Conservation (phyloP, 2,797 vertebrate species). For the Xyrichtys novacula region DNA sequence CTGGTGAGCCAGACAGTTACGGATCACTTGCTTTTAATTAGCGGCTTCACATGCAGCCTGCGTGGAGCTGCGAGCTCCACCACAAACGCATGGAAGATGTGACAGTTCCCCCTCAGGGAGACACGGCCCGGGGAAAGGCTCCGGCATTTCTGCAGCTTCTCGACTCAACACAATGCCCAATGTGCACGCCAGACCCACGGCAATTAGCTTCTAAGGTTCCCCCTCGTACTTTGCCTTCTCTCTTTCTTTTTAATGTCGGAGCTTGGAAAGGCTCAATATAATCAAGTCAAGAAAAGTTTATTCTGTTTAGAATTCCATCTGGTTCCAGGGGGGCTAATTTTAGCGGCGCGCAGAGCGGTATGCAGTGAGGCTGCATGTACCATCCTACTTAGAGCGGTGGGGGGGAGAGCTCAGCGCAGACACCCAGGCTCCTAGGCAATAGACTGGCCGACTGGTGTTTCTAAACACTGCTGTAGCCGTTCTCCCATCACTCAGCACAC, state of each 20-base stretch:
- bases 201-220: slow-evolving; percentile 85
- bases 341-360: slow-evolving; percentile 74
- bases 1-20: slow-evolving; percentile 78
- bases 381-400: slow-evolving; percentile 79
- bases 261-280: slow-evolving; percentile 86
- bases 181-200: slow-evolving; percentile 80
- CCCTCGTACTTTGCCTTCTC: slow-evolving; percentile 72
- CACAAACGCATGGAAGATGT: slow-evolving; percentile 81
- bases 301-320: slow-evolving; percentile 86
- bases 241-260: slow-evolving; percentile 81
- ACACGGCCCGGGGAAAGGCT: slow-evolving; percentile 70
- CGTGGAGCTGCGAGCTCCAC: slow-evolving; percentile 76
- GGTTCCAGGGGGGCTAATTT: slow-evolving; percentile 86
- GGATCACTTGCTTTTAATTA: slow-evolving; percentile 84
- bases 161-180: slow-evolving; percentile 82
- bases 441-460: slow-evolving; percentile 83
- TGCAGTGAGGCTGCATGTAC: slow-evolving; percentile 84
- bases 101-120: slow-evolving; percentile 70
- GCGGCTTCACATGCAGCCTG: slow-evolving; percentile 76
- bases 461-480: slow-evolving; percentile 82
- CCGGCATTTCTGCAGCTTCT: slow-evolving; percentile 75
- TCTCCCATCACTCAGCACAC: slow-evolving; percentile 83
- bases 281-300: slow-evolving; percentile 88
- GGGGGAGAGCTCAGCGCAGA: slow-evolving; percentile 75
- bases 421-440: slow-evolving; percentile 86